Evolutionary conservation across 2,888 invertebrate genomes (phyloP).

Genomic region (Zygogramma bicolorata): DNA sequence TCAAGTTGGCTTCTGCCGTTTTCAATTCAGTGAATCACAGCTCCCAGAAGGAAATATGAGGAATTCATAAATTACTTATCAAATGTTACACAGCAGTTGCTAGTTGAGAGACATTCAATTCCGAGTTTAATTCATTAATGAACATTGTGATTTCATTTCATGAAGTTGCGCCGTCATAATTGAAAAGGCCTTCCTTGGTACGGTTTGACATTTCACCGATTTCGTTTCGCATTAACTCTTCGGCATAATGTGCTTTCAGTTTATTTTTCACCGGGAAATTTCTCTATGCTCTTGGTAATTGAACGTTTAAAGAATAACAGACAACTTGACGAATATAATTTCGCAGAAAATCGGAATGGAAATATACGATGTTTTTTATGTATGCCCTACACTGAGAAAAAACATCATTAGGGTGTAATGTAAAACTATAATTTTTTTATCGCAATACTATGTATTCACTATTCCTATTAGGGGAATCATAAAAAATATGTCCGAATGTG

Average conservation of each 20-base stretch:
- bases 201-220: conserved; percentile 16
- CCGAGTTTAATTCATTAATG: conserved; percentile 19
- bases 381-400: too few relatives aligned
- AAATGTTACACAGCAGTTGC: conserved; percentile 13
- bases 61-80: conserved; percentile 17
- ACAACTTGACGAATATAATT: background rate
- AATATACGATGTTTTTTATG: too few relatives aligned
- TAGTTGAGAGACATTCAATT: conserved; percentile 19
- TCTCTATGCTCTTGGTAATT: background rate
- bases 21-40: background rate
- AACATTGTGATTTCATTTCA: conserved; percentile 23
- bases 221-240: background rate
- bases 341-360: background rate
- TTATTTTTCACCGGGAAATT: background rate
- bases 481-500: too few relatives aligned
- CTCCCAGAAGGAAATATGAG: background rate
- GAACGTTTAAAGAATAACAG: background rate
- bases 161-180: conserved; percentile 17
- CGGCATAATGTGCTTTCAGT: background rate
- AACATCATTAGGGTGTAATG: too few relatives aligned
- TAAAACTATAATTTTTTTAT: too few relatives aligned
- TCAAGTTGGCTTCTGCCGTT: background rate
- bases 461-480: too few relatives aligned
- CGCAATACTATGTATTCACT: too few relatives aligned
- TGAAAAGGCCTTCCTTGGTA: conserved; percentile 17